Evolutionary conservation across 2,888 invertebrate species (phyloP), one percentile per base, ranked within the genome.

Genomic region (Ditylenchus weischeri): DNA sequence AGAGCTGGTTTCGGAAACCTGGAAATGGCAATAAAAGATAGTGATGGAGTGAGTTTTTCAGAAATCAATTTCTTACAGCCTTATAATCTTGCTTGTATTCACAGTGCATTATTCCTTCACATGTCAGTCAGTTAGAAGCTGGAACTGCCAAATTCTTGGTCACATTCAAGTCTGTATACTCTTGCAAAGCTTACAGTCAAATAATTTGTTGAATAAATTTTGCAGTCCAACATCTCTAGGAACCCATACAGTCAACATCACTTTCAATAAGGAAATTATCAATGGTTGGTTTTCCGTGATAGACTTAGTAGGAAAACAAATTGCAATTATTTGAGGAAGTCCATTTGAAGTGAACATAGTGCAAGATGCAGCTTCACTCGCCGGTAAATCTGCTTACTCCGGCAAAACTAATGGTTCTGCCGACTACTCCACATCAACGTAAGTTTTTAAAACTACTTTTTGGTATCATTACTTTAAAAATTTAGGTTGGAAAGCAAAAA

Each of bases 201-300:
- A 13, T 43, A 15, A 43, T 43, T n/a, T 43, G 2, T 10, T 15
- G 43, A 15, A 43, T 15, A 43, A 43, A 43, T 43, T 43, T 43
- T 43, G 11, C 3, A 43, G 43, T 72, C 95, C 96, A 63, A 90
- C 92, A 43, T 92, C 93, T 84, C 89, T 92, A 48, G 92, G 92
- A 83, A 91, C 92, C 84, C 95, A 96, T 86, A 89, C 91, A 70
- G 92, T 96, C 78, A 93, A 93, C 86, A 94, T 98, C 71, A 92
- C 93, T 69, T 98, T 98, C 85, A 98, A 96, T 86, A 93, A 93
- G 85, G 89, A 90, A 84, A 87, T 87, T 77, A 86, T 83, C 54
- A 78, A 75, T 66, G 68, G 79, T 80, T 58, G 66, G 70, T 63
- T 54, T 54, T 21, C 21, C 11, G 8, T 6, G 13, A 54, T 54